Percentiles rank a stretch among this genome's conserved stretches.
Evolutionary conservation across 2,888 invertebrate species (phyloP).

Genomic region (Petrolisthes manimaculis): DNA sequence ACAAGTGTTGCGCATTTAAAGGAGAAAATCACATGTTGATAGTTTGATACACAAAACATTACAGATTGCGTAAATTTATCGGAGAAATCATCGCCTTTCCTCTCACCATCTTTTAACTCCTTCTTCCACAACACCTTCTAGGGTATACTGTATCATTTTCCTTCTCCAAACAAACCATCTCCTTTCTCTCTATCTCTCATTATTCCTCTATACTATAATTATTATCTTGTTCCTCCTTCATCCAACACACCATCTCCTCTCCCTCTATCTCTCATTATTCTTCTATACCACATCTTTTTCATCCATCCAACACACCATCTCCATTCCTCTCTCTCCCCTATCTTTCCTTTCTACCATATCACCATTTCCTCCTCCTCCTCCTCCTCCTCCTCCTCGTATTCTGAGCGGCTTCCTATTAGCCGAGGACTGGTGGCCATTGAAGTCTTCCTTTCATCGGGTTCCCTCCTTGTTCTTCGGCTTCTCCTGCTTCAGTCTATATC

Average conservation of each 20-base stretch:
- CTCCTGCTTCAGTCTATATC: slow-evolving; percentile 59
- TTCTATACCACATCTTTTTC: neutral
- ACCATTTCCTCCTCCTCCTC: slow-evolving; percentile 23
- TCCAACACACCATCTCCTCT: neutral
- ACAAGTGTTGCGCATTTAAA: too few relatives aligned
- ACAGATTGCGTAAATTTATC: too few relatives aligned
- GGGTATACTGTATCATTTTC: neutral
- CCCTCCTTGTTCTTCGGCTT: slow-evolving; percentile 56
- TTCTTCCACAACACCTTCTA: neutral
- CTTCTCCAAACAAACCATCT: neutral
- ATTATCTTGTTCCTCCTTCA: neutral
- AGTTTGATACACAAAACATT: too few relatives aligned
- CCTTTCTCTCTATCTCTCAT: neutral
- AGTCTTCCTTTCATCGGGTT: slow-evolving; percentile 48
- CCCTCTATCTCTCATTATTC: neutral
- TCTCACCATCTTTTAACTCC: neutral
- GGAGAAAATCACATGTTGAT: too few relatives aligned
- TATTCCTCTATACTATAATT: neutral
- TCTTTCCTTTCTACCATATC: neutral
- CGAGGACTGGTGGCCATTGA: slow-evolving; percentile 47
- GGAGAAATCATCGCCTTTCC: neutral
- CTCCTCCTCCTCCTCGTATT: slow-evolving; percentile 17
- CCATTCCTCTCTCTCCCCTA: neutral
- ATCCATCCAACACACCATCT: neutral
- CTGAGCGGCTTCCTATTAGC: slow-evolving; percentile 54